Evolutionary conservation across 1,140 invertebrate genomes (phyloP).

Genomic region (Ostrea edulis): DNA sequence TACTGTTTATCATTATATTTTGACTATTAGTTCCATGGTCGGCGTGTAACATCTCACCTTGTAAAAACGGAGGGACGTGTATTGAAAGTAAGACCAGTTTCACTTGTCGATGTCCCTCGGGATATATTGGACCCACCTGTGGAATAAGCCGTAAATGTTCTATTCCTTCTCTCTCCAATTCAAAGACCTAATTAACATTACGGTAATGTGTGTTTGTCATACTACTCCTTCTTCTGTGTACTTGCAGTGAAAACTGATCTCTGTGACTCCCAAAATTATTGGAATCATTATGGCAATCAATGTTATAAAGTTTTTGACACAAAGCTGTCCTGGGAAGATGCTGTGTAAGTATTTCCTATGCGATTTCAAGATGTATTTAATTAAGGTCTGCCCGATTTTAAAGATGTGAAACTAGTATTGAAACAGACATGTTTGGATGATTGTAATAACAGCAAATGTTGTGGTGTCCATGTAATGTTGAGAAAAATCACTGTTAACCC

Average conservation of each 20-base stretch:
- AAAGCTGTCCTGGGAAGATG: not conserved
- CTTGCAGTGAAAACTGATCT: conserved; percentile 6
- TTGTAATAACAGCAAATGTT: not conserved
- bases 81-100: not conserved
- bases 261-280: not conserved
- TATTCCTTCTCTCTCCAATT: too few relatives aligned
- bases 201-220: not conserved
- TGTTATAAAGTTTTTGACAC: conserved; percentile 9
- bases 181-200: too few relatives aligned
- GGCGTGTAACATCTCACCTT: not conserved
- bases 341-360: conserved; percentile 3
- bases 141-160: not conserved
- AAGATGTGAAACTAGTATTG: not conserved
- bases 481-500: not conserved
- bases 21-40: not conserved
- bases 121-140: not conserved
- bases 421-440: not conserved
- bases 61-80: not conserved
- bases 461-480: too few relatives aligned
- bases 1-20: not conserved
- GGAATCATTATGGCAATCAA: not conserved
- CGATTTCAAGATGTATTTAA: not conserved
- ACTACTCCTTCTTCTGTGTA: not conserved
- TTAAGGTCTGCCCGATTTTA: not conserved
- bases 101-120: not conserved